Percentiles rank a stretch among this genome's conserved stretches.
Conservation (phyloP, 2,888 invertebrate genomes). For the Parnassius apollo region DNA sequence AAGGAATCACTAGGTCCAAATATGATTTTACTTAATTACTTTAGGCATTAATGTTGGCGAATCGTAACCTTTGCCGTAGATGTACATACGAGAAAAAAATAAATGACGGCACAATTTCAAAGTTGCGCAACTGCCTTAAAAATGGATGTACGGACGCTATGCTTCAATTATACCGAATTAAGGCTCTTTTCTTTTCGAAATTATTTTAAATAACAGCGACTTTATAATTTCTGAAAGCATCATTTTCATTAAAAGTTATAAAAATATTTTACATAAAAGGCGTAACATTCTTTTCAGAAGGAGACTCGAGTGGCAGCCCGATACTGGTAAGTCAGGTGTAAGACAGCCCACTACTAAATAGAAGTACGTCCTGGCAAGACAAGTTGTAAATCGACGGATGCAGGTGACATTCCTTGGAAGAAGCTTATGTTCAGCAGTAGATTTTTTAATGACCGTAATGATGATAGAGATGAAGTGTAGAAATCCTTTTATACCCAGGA, state of each 20-base stretch:
- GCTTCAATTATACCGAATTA: conserved; percentile 18
- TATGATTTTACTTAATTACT: conserved; percentile 20
- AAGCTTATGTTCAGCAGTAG: too few species aligned
- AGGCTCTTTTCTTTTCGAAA: conserved; percentile 3
- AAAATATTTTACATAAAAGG: conserved; percentile 1
- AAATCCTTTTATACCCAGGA: too few species aligned
- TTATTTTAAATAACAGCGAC: conserved; percentile 1
- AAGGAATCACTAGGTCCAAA: conserved; percentile 21
- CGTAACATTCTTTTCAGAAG: background rate
- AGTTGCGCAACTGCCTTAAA: conserved; percentile 18
- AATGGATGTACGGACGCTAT: conserved; percentile 12
- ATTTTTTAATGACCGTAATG: too few species aligned
- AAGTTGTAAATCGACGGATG: too few species aligned
- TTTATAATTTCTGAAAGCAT: background rate
- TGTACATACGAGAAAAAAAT: background rate
- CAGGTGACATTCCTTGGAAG: too few species aligned
- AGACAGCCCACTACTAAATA: too few species aligned
- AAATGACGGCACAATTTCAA: conserved; percentile 3
- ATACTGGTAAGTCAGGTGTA: too few species aligned
- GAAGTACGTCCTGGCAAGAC: too few species aligned
- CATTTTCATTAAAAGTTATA: conserved; percentile 5
- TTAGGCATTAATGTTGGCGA: conserved; percentile 15
- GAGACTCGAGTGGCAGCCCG: too few species aligned
- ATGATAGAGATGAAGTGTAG: too few species aligned
- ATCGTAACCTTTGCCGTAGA: conserved; percentile 21